Conservation (phyloP, 2,113 vertebrate genomes). For the Cygnus atratus region DNA sequence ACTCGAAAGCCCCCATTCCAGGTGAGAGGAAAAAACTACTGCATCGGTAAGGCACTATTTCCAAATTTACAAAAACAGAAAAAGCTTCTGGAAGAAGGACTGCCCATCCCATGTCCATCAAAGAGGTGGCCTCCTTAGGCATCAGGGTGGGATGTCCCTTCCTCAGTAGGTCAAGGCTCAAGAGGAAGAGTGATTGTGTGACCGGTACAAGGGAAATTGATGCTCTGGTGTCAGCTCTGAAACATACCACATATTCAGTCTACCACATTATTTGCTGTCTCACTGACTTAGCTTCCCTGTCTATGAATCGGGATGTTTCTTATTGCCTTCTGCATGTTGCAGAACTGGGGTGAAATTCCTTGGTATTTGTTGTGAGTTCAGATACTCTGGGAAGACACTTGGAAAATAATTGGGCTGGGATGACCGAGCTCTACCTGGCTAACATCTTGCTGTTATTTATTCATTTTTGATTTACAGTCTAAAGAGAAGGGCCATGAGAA, state of each 20-base stretch:
- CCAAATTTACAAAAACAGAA: not conserved
- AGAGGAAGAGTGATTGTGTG: not conserved
- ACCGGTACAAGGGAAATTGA: not conserved
- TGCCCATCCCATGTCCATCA: not conserved
- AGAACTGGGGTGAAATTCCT: not conserved
- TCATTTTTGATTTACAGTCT: not conserved
- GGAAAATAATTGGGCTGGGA: not conserved
- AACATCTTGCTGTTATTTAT: not conserved
- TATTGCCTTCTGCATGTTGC: too few species aligned
- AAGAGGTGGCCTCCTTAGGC: not conserved
- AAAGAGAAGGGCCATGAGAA: not conserved
- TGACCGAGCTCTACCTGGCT: not conserved
- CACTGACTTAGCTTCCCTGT: not conserved
- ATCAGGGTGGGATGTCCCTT: fast-evolving
- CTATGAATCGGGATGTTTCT: not conserved
- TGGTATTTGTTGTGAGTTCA: not conserved
- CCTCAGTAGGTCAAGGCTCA: not conserved
- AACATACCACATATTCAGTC: not conserved
- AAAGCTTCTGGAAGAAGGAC: not conserved
- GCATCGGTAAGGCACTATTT: not conserved
- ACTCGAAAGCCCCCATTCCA: not conserved
- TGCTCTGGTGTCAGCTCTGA: not conserved
- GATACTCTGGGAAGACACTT: not conserved
- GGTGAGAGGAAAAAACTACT: not conserved
- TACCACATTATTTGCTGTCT: not conserved